These are phyloP conservation scores for Scaptomyza tumidula DNA, from an alignment of 2,888 invertebrate species.

Conservation along the genomic window DNA sequence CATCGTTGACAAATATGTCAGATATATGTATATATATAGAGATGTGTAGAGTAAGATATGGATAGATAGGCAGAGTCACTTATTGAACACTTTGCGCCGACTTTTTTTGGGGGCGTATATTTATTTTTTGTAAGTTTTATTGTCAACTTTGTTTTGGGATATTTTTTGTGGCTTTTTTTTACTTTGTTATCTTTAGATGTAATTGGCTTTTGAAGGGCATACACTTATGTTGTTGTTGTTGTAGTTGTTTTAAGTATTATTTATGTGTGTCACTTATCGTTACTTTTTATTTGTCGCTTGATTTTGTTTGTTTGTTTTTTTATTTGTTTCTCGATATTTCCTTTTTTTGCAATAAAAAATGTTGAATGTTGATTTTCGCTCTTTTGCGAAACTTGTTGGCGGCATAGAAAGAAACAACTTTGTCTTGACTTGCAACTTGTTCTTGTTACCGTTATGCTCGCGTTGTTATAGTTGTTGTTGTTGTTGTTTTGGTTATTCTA, in stretches of 20 bases:
- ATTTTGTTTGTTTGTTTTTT: conserved; percentile 30
- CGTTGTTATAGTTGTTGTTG: not conserved
- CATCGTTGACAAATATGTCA: conserved; percentile 58
- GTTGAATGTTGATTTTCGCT: conserved; percentile 12
- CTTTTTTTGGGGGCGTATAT: conserved; percentile 43
- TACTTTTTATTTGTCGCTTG: conserved; percentile 27
- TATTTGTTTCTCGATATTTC: conserved; percentile 23
- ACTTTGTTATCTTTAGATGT: conserved; percentile 43
- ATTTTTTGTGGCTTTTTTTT: conserved; percentile 37
- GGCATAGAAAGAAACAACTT: conserved; percentile 45
- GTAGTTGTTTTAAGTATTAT: conserved; percentile 21
- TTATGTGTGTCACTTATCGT: conserved; percentile 55
- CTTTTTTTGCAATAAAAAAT: conserved; percentile 24
- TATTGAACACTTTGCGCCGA: conserved; percentile 39
- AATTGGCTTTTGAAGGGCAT: conserved; percentile 61
- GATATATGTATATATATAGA: conserved; percentile 11
- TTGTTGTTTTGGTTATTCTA: conserved; percentile 18
- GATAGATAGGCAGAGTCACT: conserved; percentile 25
- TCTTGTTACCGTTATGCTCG: conserved; percentile 43
- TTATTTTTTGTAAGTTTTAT: conserved; percentile 38
- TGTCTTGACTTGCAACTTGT: conserved; percentile 50
- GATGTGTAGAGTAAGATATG: conserved; percentile 12
- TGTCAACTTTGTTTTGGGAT: conserved; percentile 46
- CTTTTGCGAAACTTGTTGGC: conserved; percentile 34
- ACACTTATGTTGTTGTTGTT: conserved; percentile 31